A percentile compares a stretch with the other conserved stretches of the same genome.
Evolutionary conservation across 1,140 invertebrate genomes (phyloP).

Genomic region (Drosophila truncata): DNA sequence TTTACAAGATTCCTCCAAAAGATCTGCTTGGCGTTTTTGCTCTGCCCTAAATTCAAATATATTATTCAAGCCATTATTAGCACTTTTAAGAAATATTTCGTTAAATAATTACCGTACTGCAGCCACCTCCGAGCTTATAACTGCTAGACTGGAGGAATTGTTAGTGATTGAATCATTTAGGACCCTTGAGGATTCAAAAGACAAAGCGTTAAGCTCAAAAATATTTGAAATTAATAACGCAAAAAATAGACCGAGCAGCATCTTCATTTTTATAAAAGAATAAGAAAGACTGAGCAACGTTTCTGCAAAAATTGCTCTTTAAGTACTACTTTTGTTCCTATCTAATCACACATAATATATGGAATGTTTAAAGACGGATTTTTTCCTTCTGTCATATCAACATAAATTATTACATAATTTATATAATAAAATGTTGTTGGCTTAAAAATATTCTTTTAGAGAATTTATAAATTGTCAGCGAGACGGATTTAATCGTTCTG

Average conservation of each 20-base stretch:
- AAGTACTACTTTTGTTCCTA: no score
- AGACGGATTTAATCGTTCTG: no score
- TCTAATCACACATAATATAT: no score
- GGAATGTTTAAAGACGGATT: no score
- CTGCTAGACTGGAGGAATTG: neutral
- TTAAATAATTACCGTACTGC: neutral
- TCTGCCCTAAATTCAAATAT: neutral
- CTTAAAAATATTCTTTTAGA: no score
- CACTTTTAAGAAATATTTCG: neutral
- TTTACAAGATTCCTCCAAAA: neutral
- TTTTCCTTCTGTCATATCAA: no score
- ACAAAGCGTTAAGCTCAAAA: neutral
- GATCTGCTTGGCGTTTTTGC: slow-evolving; percentile 1
- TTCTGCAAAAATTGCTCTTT: neutral
- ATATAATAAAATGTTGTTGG: no score
- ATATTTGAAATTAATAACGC: neutral
- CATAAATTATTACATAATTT: no score
- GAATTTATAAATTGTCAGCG: no score
- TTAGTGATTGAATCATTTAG: neutral
- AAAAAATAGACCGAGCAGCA: neutral
- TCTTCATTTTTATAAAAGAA: neutral
- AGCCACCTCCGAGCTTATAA: neutral
- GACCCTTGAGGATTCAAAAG: no score
- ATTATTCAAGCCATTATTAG: no score
- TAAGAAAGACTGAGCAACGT: neutral